A percentile compares a stretch with the other conserved stretches of the same genome.
Evolutionary conservation across 2,888 invertebrate genomes (phyloP).

Genomic region (Apamea anceps): DNA sequence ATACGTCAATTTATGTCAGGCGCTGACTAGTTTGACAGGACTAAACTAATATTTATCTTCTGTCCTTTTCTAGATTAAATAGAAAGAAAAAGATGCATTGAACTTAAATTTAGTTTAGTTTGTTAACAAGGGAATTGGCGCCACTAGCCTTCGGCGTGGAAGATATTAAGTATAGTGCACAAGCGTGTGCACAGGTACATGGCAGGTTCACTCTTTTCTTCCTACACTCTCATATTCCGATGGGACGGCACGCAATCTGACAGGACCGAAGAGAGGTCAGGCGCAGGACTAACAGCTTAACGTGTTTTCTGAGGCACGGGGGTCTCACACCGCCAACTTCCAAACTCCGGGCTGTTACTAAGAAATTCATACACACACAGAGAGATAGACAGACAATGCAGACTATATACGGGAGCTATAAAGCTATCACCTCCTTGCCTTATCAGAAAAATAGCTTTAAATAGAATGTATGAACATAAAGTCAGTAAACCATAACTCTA

Average conservation of each 20-base stretch:
- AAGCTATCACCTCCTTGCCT: constrained; percentile 32
- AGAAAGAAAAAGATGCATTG: too few relatives aligned
- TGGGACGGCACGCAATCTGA: background rate
- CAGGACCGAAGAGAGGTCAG: background rate
- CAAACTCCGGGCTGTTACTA: background rate
- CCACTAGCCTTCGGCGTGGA: background rate
- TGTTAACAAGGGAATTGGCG: too few relatives aligned
- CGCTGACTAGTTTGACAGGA: too few relatives aligned
- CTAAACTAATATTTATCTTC: too few relatives aligned
- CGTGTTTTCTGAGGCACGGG: background rate
- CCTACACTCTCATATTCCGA: background rate
- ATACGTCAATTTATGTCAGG: too few relatives aligned
- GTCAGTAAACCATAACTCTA: constrained; percentile 45
- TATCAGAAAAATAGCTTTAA: constrained; percentile 45
- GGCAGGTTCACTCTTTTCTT: background rate
- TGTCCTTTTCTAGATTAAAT: too few relatives aligned
- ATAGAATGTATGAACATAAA: constrained; percentile 42
- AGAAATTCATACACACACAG: background rate
- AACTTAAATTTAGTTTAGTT: too few relatives aligned
- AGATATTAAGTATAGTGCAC: background rate
- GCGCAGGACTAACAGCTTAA: background rate
- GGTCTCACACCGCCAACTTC: background rate
- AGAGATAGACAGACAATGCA: background rate
- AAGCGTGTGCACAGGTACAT: background rate
- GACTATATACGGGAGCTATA: constrained; percentile 7